Conservation (phyloP, 2,113 vertebrate genomes). For the Vidua macroura region DNA sequence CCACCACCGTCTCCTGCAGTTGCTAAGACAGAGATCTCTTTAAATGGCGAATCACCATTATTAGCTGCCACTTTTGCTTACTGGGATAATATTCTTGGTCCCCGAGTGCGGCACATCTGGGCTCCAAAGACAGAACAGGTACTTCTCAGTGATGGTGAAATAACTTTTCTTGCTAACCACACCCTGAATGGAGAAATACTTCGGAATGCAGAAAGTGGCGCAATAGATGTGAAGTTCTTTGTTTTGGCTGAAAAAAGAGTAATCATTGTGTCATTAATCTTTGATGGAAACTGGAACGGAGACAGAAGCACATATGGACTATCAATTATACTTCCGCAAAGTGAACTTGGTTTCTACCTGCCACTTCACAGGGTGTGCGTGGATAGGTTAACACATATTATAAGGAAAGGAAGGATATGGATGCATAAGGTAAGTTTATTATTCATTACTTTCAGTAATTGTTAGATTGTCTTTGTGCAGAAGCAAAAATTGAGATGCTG, state of each 20-base stretch:
- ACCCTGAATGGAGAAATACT: constrained; percentile 97
- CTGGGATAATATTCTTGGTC: constrained; percentile 98
- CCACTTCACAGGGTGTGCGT: constrained; percentile 93
- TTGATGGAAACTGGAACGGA: constrained; percentile 96
- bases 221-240: constrained; percentile 97
- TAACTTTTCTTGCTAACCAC: constrained; percentile 96
- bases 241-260: constrained; percentile 95
- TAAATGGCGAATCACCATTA: constrained; percentile 91
- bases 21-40: constrained; percentile 89
- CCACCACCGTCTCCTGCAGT: constrained; percentile 95
- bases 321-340: constrained; percentile 93
- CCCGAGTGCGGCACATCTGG: constrained; percentile 95
- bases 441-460: not conserved
- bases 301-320: constrained; percentile 96
- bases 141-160: constrained; percentile 91
- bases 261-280: constrained; percentile 96
- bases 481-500: not conserved
- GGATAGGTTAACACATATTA: constrained; percentile 91
- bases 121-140: constrained; percentile 85
- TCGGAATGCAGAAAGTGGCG: constrained; percentile 92
- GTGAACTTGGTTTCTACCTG: constrained; percentile 91
- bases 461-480: not conserved
- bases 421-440: constrained; percentile 91
- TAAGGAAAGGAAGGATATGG: constrained; percentile 96
- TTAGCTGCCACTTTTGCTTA: constrained; percentile 96